phyloP scores from a whole-genome alignment of 2,113 vertebrate genomes.

The Pseudopodoces humilis region DNA sequence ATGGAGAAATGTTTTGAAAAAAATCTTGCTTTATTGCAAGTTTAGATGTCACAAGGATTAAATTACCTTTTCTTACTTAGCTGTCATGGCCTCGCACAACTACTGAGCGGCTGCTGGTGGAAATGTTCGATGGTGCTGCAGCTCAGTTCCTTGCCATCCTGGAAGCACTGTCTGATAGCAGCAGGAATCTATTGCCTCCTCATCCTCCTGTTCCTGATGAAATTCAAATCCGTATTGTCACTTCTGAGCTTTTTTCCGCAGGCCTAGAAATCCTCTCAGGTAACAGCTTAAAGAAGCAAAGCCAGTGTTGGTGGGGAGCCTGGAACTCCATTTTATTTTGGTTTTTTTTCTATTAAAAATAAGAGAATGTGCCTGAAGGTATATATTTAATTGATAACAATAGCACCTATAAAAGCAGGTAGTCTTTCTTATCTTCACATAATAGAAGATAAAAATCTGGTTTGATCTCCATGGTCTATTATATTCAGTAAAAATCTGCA shows the following conservation, averaged over 20 bases:
- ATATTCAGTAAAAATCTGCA: neutral
- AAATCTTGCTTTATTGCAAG: neutral
- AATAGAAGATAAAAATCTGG: neutral
- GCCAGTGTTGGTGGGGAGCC: neutral
- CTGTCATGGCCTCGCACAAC: constrained; percentile 78
- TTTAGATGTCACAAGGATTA: neutral
- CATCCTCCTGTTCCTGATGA: constrained; percentile 75
- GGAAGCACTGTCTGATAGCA: constrained; percentile 84
- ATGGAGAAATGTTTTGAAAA: neutral
- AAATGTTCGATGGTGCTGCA: constrained; percentile 82
- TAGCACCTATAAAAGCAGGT: neutral
- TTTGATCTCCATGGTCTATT: neutral
- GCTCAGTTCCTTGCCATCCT: constrained; percentile 85
- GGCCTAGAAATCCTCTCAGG: constrained; percentile 87
- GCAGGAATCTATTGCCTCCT: constrained; percentile 68
- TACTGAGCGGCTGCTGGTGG: constrained; percentile 80
- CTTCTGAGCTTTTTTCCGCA: constrained; percentile 85
- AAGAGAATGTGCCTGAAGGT: neutral
- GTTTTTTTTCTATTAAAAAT: neutral
- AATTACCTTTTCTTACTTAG: constrained; percentile 59
- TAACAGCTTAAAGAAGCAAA: constrained; percentile 55
- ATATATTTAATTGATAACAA: neutral
- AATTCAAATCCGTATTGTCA: constrained; percentile 75
- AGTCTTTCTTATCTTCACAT: neutral
- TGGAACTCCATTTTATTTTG: neutral